Conservation (phyloP, 2,113 vertebrate genomes). For the Larimichthys crocea region DNA sequence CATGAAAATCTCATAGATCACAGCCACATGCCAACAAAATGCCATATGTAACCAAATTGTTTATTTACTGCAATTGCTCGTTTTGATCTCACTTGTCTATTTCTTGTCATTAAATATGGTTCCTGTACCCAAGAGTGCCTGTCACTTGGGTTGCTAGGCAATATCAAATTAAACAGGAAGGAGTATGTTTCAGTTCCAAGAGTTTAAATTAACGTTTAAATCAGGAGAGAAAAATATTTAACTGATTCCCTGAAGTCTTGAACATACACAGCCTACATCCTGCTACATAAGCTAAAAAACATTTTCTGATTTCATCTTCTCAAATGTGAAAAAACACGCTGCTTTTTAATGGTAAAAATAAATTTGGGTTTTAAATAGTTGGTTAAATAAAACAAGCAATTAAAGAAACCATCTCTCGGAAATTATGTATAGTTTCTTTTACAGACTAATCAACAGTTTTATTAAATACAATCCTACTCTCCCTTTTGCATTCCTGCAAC, state of each 20-base stretch:
- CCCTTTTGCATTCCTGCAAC: neutral
- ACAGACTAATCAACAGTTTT: too few relatives aligned
- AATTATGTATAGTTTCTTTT: neutral
- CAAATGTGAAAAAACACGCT: neutral
- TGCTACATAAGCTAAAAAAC: neutral
- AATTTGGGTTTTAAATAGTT: neutral
- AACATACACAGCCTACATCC: neutral
- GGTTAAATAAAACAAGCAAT: neutral
- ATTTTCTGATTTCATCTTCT: neutral
- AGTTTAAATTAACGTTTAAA: neutral
- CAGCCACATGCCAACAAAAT: neutral
- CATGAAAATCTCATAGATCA: neutral
- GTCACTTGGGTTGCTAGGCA: neutral
- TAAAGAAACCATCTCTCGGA: neutral
- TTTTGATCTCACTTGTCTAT: neutral
- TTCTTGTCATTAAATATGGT: neutral
- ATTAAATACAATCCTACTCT: neutral
- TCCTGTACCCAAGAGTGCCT: neutral
- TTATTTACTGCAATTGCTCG: neutral
- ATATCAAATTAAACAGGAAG: neutral
- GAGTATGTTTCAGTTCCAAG: neutral
- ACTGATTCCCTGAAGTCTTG: neutral
- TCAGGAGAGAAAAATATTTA: neutral
- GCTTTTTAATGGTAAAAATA: neutral
- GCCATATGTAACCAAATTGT: neutral